Evolutionary conservation across 2,888 invertebrate genomes (phyloP).

Genomic region (Muschampia plurimacula): DNA sequence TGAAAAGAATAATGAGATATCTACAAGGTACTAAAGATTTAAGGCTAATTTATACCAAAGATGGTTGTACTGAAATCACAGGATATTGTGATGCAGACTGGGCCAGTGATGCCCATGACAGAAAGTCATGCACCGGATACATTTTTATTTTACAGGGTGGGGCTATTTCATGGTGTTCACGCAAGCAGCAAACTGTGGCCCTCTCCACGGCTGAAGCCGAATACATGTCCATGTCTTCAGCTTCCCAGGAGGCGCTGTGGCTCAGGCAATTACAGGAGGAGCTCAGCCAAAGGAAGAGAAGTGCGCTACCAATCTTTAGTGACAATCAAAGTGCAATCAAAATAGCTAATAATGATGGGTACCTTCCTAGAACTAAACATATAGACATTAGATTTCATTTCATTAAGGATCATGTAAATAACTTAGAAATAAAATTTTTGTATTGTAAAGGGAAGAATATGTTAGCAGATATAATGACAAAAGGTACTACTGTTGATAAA

Average conservation of each 20-base stretch:
- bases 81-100: conserved; percentile 51
- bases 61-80: conserved; percentile 9
- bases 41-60: conserved; percentile 23
- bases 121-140: conserved; percentile 49
- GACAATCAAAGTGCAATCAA: conserved; percentile 46
- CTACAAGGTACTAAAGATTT: conserved; percentile 39
- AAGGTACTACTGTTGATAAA: background rate
- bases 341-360: conserved; percentile 46
- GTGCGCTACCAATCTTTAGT: background rate
- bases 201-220: conserved; percentile 45
- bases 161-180: conserved; percentile 49
- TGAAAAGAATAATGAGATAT: conserved; percentile 1
- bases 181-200: conserved; percentile 45
- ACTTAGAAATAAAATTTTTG: background rate
- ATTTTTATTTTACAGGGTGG: conserved; percentile 50
- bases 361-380: conserved; percentile 45
- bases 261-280: conserved; percentile 44
- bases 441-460: background rate
- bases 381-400: conserved; percentile 33
- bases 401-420: background rate
- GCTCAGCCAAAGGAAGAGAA: conserved; percentile 32
- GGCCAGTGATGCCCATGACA: conserved; percentile 44
- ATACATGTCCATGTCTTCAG: conserved; percentile 43
- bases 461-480: background rate
- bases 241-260: conserved; percentile 42